These are phyloP conservation scores for Plebejus anna DNA, from an alignment of 2,888 invertebrate species.

Conservation along the genomic window DNA sequence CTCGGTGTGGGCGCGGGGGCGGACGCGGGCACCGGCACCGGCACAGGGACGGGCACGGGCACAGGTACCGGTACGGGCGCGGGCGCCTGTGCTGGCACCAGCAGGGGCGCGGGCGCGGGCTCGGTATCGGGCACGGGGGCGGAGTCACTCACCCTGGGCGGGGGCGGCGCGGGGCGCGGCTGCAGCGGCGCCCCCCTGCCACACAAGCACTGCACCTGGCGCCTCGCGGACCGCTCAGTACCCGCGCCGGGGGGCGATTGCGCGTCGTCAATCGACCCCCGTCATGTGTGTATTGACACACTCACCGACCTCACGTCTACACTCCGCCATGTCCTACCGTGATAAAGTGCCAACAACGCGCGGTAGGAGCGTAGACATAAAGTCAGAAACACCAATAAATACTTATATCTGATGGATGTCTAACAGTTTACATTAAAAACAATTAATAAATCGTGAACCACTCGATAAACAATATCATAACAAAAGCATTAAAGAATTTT, in stretches of 20 bases:
- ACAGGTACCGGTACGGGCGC: constrained; percentile 28
- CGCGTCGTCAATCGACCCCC: constrained; percentile 36
- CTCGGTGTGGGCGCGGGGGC: constrained; percentile 32
- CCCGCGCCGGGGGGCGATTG: constrained; percentile 35
- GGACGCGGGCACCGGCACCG: not conserved
- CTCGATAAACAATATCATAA: constrained; percentile 16
- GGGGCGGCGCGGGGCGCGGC: constrained; percentile 36
- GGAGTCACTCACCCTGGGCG: constrained; percentile 7
- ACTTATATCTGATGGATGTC: not conserved
- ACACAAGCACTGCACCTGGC: constrained; percentile 52
- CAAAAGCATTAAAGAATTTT: not conserved
- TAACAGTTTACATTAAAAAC: not conserved
- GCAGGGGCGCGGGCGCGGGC: constrained; percentile 34
- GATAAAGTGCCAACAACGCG: not conserved
- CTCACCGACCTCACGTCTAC: constrained; percentile 27
- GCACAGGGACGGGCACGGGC: constrained; percentile 11
- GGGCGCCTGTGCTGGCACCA: constrained; percentile 38
- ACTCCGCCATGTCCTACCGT: not conserved
- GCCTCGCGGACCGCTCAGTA: constrained; percentile 45
- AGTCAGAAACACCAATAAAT: not conserved
- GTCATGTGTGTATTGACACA: too few species aligned
- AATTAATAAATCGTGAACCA: constrained; percentile 32
- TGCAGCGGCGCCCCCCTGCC: constrained; percentile 48
- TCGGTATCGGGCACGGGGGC: constrained; percentile 27
- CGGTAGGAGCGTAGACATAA: not conserved